Evolutionary conservation across 1,140 invertebrate species (phyloP).

Genomic region (Coelopa frigida): DNA sequence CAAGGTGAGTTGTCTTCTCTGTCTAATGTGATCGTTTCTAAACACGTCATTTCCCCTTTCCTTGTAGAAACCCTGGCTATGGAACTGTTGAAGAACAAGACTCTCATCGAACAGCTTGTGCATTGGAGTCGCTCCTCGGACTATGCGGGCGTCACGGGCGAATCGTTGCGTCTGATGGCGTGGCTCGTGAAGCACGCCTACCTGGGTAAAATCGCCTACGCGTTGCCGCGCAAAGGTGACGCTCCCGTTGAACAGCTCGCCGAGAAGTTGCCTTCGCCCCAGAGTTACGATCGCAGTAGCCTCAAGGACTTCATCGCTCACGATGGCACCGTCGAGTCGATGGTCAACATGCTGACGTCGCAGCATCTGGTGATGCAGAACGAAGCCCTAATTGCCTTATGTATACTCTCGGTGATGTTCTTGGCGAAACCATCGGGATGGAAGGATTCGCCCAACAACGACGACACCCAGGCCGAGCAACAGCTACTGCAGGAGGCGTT

Average conservation of each 20-base stretch:
- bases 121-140: constrained; percentile 72
- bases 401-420: constrained; percentile 52
- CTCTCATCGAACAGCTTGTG: constrained; percentile 50
- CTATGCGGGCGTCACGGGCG: constrained; percentile 76
- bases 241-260: constrained; percentile 30
- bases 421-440: constrained; percentile 28
- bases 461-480: constrained; percentile 30
- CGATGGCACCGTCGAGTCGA: constrained; percentile 60
- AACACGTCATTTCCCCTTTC: constrained; percentile 4
- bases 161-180: constrained; percentile 73
- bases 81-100: constrained; percentile 38
- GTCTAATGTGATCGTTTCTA: constrained; percentile 14
- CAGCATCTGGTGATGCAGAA: constrained; percentile 83
- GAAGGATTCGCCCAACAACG: constrained; percentile 17
- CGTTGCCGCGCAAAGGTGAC: constrained; percentile 37
- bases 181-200: constrained; percentile 72
- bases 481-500: constrained; percentile 46
- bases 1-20: constrained; percentile 58
- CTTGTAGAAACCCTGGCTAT: constrained; percentile 31
- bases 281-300: constrained; percentile 48
- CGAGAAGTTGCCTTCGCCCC: constrained; percentile 26
- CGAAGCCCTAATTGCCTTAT: constrained; percentile 68
- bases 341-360: constrained; percentile 73
- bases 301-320: constrained; percentile 57
- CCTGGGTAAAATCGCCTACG: constrained; percentile 39